Evolutionary conservation across 2,888 invertebrate species (phyloP), one percentile per base, ranked within the genome.

Genomic region (Dinocampus coccinellae): DNA sequence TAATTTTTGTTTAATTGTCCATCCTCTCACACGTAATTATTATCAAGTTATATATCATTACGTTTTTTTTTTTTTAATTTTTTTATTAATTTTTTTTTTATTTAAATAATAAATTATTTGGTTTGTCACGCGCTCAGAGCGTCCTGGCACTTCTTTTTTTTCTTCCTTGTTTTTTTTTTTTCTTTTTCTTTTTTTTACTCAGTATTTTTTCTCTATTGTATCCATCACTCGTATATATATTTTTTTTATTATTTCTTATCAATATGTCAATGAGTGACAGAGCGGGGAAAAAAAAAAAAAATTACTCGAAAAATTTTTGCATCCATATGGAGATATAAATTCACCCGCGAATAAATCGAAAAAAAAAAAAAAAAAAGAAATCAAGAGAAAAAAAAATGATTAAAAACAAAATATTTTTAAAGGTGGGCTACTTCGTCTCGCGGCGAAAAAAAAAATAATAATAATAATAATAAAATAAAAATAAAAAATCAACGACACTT

Each of bases 91-190:
- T n/a, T n/a, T n/a, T 42, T 72, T 7, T 52, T 67, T 16, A 75
- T 79, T 84, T 80, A 84, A 86, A 85, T 85, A 88, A 88, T 88
- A 88, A 88, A 88, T 88, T 88, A 88, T 88, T 88, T 88, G 88
- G 87, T 88, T 85, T 77, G 71, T 84, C 83, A 85, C 86, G 85
- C 87, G 86, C 85, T 85, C 82, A 73, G 80, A 85, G 87, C 86
- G 85, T 87, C 85, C 87, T 86, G 87, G 87, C 87, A 87, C 87
- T 87, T 84, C 80, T 77, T 76, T 75, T 68, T 39, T 39, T 11
- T 11, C n/a, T 39, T 39, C n/a, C 4, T 39, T 39, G n/a, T 39
- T 11, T 39, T 39, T n/a, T 9, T 62, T 29, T 62, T 70, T 52
- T 64, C 68, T 60, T 64, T 67, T 68, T 39, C 66, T 75, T 73